These are phyloP conservation scores for Nyctereutes procyonoides DNA, from an alignment of 2,113 vertebrate genomes.

Conservation along the genomic window DNA sequence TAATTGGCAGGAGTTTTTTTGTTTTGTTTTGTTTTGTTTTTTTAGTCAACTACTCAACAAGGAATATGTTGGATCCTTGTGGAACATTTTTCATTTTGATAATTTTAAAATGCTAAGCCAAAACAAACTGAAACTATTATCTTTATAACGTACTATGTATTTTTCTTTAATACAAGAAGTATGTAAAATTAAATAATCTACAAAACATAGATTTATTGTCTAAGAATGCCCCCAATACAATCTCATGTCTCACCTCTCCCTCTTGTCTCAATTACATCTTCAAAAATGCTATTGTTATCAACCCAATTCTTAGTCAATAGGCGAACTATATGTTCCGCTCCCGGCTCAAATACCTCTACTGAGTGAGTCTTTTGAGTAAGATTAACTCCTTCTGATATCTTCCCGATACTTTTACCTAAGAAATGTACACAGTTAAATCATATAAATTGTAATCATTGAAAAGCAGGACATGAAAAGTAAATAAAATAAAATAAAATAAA, in stretches of 20 bases:
- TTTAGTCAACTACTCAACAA: background rate
- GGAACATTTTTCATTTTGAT: background rate
- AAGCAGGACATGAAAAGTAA: constrained; percentile 68
- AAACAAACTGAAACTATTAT: background rate
- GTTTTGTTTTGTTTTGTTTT: background rate
- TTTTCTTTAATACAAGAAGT: background rate
- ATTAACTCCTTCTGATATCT: constrained; percentile 91
- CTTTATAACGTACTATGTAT: background rate
- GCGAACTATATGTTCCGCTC: constrained; percentile 92
- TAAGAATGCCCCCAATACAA: constrained; percentile 48
- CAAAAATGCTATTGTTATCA: constrained; percentile 96
- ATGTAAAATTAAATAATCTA: background rate
- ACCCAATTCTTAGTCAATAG: constrained; percentile 93
- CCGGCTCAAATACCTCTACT: constrained; percentile 91
- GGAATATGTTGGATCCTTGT: background rate
- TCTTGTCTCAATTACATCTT: constrained; percentile 94
- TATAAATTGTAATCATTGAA: constrained; percentile 10
- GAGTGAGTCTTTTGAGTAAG: constrained; percentile 92
- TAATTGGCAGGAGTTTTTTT: constrained; percentile 13
- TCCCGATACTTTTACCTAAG: constrained; percentile 92
- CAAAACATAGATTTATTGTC: background rate
- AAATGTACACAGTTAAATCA: constrained; percentile 88
- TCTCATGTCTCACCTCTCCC: constrained; percentile 92
- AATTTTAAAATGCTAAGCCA: background rate
- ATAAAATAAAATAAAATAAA: constrained; percentile 56